Percentiles rank a stretch among this genome's conserved stretches.
phyloP scores from a whole-genome alignment of 2,113 vertebrate genomes.

The Salvator merianae region DNA sequence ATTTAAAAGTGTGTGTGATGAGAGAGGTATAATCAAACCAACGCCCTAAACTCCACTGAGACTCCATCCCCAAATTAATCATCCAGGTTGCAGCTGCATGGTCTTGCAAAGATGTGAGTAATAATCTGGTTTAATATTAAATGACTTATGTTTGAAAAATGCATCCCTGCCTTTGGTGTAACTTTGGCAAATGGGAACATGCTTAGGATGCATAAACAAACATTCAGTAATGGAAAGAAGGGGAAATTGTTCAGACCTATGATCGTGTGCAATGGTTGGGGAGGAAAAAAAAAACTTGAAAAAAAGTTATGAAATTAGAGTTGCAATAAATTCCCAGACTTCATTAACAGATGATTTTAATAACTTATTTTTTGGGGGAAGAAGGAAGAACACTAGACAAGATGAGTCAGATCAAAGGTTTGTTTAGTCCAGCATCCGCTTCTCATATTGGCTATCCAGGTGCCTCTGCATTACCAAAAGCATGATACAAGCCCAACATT shows the following conservation, averaged over 20 bases:
- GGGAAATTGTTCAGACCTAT: slow-evolving; percentile 59
- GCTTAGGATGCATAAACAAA: slow-evolving; percentile 71
- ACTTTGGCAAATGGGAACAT: slow-evolving; percentile 76
- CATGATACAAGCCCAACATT: too few relatives aligned
- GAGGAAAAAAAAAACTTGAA: slow-evolving; percentile 34
- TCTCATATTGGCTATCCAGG: too few relatives aligned
- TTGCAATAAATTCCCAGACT: slow-evolving; percentile 38
- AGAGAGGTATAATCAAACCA: slow-evolving; percentile 67
- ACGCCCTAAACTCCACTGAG: slow-evolving; percentile 68
- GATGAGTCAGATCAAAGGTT: too few relatives aligned
- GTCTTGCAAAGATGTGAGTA: slow-evolving; percentile 74
- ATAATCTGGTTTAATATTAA: slow-evolving; percentile 79
- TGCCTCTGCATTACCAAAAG: too few relatives aligned
- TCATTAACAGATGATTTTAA: not conserved
- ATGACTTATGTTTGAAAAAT: slow-evolving; percentile 80
- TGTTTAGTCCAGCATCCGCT: too few relatives aligned
- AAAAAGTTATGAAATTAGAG: slow-evolving; percentile 14
- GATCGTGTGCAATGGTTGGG: slow-evolving; percentile 53
- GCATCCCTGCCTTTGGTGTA: slow-evolving; percentile 73
- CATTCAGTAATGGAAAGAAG: slow-evolving; percentile 77
- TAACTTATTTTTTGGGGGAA: not conserved
- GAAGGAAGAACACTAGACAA: too few relatives aligned
- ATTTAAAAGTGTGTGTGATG: slow-evolving; percentile 61
- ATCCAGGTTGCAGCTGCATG: slow-evolving; percentile 74
- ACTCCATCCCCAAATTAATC: slow-evolving; percentile 70